Conservation (phyloP, 2,113 vertebrate genomes). For the Eudyptes chrysolophus region DNA sequence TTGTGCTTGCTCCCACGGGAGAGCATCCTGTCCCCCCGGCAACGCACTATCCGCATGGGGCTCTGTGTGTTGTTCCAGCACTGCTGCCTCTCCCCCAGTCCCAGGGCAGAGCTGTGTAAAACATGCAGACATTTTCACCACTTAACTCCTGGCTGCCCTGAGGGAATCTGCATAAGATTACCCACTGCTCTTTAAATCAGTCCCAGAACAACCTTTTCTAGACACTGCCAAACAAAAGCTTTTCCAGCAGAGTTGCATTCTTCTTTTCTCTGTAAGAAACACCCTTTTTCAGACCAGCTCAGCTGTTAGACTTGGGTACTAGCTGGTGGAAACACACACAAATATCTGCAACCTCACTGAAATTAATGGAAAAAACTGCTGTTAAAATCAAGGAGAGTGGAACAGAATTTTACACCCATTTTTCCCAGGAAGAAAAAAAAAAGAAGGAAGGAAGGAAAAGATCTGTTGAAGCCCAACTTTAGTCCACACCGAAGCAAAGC, state of each 20-base stretch:
- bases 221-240: constrained; percentile 23
- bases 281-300: not conserved
- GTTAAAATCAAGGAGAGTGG: not conserved
- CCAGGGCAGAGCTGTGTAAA: not conserved
- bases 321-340: not conserved
- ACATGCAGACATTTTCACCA: constrained; percentile 5
- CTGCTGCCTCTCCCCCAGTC: not conserved
- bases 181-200: constrained; percentile 29
- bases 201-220: constrained; percentile 35
- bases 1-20: not conserved
- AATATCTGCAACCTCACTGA: not conserved
- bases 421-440: not conserved
- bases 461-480: not conserved
- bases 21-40: not conserved
- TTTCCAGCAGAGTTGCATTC: not conserved
- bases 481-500: not conserved
- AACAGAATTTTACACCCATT: not conserved
- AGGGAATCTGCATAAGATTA: not conserved
- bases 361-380: not conserved
- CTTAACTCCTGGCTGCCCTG: not conserved
- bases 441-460: not conserved
- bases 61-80: not conserved
- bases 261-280: not conserved
- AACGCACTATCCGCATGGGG: fast-evolving
- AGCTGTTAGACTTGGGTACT: not conserved